Base-by-base conservation (phyloP, 2,888 invertebrate species). In the Drosophila glabriapex region DNA sequence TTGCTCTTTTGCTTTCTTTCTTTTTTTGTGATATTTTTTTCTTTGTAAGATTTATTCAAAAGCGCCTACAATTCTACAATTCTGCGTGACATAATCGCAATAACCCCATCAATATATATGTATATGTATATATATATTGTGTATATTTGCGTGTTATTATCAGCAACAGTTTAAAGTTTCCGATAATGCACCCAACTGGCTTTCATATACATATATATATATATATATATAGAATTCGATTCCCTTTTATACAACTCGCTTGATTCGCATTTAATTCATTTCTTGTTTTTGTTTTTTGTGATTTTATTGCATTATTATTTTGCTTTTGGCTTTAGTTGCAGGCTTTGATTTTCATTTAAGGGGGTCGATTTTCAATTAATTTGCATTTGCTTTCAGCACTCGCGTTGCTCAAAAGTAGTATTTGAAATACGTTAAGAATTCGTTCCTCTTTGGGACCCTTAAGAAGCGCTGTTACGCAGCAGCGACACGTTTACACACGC, bases 61-160 rank as follows among this genome's bases (percentile, higher is more conserved):
- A 35, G 43, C 68, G 73, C 68, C 52, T 59, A 33, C 58, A 63
- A 75, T 70, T 74, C 54, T 59, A 37, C 58, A 63, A 75, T 70
- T 74, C 84, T 79, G 66, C 79, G 70, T 89, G 89, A 87, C 85
- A 83, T 89, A 85, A 89, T 70, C 73, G 54, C 55, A 61, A 71
- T 75, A 65, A 66, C 31, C 46, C 68, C 67, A 69, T 67, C 61
- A 63, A 56, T 43, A 62, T 46, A 49, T 43, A n/a, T 16, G 55
- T 14, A 35, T n/a, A 46, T 35, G 25, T 28, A 31, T 16, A 14
- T 7, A 31, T 25, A 50, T 43, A 31, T 4, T 28, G 25, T 25
- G 25, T 16, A 59, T 37, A n/a, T 52, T 22, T 19, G 22, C 31
- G 5, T 35, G 52, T 75, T 77, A 73, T 65, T 56, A 78, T 63